These are phyloP conservation scores for Hermaeophaga mercurialis DNA, from an alignment of 2,888 invertebrate species.

Conservation along the genomic window DNA sequence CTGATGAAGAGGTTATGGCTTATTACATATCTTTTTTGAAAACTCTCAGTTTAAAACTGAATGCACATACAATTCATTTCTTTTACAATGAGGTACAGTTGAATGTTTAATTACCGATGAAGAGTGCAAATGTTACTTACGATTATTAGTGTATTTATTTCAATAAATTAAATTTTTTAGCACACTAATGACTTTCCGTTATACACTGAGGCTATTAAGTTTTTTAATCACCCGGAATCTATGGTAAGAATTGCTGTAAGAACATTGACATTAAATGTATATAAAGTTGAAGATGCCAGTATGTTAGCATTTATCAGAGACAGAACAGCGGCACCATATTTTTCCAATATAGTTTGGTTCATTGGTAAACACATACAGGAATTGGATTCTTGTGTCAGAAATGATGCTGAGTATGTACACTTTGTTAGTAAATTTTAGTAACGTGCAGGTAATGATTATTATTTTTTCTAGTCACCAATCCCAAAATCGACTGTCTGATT, in stretches of 20 bases:
- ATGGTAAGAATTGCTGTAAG: conserved; percentile 99
- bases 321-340: conserved; percentile 96
- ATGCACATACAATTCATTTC: conserved; percentile 98
- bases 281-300: conserved; percentile 89
- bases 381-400: conserved; percentile 90
- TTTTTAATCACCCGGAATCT: conserved; percentile 98
- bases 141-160: too few species aligned
- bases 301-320: conserved; percentile 96
- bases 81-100: conserved; percentile 99
- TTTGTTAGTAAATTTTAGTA: not conserved
- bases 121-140: too few species aligned
- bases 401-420: conserved; percentile 88
- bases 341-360: conserved; percentile 98
- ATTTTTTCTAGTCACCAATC: conserved; percentile 79
- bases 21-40: conserved; percentile 99
- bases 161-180: conserved; percentile 65
- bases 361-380: conserved; percentile 98
- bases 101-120: too few species aligned
- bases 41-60: conserved; percentile 95
- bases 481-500: conserved; percentile 85
- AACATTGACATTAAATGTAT: conserved; percentile 96
- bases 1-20: conserved; percentile 99
- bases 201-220: conserved; percentile 98
- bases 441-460: conserved; percentile 23
- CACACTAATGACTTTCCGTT: conserved; percentile 98